These are phyloP conservation scores for Cydia strobilella DNA, from an alignment of 1,140 invertebrate genomes.

Conservation along the genomic window DNA sequence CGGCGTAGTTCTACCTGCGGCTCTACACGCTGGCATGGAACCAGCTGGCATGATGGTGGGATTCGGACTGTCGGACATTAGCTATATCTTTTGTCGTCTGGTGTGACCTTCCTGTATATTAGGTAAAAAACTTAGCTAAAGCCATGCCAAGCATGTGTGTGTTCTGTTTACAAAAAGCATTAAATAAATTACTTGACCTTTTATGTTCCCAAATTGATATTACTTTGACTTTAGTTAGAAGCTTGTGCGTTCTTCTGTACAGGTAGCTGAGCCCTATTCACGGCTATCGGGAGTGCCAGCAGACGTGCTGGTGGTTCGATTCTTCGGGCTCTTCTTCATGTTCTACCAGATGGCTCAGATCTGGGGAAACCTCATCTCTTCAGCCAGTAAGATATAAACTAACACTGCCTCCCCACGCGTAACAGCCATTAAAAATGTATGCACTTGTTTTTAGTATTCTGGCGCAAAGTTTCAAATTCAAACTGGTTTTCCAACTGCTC, in stretches of 20 bases:
- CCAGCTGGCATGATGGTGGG: constrained; percentile 91
- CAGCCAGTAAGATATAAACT: constrained; percentile 81
- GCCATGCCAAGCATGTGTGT: no score
- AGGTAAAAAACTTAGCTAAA: no score
- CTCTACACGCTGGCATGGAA: constrained; percentile 92
- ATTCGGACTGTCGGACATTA: no score
- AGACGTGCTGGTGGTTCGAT: constrained; percentile 89
- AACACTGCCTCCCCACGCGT: no score
- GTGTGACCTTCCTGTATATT: no score
- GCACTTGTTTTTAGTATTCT: no score
- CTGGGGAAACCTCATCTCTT: constrained; percentile 96
- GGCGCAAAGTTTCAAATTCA: no score
- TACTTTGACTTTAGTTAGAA: constrained; percentile 35
- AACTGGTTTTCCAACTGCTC: no score
- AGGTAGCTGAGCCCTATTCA: constrained; percentile 85
- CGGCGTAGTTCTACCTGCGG: constrained; percentile 91
- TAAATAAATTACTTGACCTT: no score
- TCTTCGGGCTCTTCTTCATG: constrained; percentile 96
- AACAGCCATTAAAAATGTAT: no score
- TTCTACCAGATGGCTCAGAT: constrained; percentile 96
- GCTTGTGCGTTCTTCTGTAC: constrained; percentile 67
- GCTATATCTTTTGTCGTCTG: constrained; percentile 80
- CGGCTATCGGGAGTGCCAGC: constrained; percentile 83
- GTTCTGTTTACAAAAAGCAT: no score
- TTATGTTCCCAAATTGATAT: no score